Base-by-base conservation (phyloP, 2,888 invertebrate species). In the Rapana venosa region DNA sequence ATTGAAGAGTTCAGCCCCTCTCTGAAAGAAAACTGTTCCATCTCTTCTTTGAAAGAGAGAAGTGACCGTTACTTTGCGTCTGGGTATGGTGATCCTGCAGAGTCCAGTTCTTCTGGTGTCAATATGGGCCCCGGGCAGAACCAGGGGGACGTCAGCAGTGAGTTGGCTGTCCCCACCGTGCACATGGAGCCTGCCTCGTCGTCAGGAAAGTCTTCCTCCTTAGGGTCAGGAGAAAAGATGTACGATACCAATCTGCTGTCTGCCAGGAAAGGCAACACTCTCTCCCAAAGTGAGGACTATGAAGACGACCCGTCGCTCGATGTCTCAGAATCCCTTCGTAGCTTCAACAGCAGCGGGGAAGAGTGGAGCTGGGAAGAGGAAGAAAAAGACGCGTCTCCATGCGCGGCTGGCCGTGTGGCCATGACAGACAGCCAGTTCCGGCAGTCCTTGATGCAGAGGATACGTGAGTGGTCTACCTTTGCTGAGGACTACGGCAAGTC, bases 11-110 rank as follows among this genome's bases (percentile, higher is more conserved):
- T 92, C 22, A 90, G 93, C 88, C 91, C 92, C 22, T 95, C 95
- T 8, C 90, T 95, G 32, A 93, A 94, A 87, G 95, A 94, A 30
- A 95, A 95, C 90, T 94, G 93, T 88, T 94, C 94, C 90, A 93
- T 94, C 5, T 92, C 92, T 13, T 94, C 95, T 26, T 88, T 94
- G 89, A 92, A 92, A 87, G 94, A 95, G 90, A 93, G 93, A 66
- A 93, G 93, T 85, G 89, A 91, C 17, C 81, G 90, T 74, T 90
- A 90, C 56, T 83, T 90, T 26, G 70, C 77, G 1, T 70, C 85
- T 74, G 20, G 22, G 2, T 35, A 30, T n/a, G 89, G 58, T 89
- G 61, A 87, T 74, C 74, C 70, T 83, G 85, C 87, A 61, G 88
- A 87, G 61, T 84, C 70, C 74, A 20, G 90, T 87, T 47, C 91